Percentiles rank a stretch among this genome's conserved stretches.
These are phyloP conservation scores for Sebastes reedi DNA, from an alignment of 2,797 vertebrate species.

Conservation along the genomic window DNA sequence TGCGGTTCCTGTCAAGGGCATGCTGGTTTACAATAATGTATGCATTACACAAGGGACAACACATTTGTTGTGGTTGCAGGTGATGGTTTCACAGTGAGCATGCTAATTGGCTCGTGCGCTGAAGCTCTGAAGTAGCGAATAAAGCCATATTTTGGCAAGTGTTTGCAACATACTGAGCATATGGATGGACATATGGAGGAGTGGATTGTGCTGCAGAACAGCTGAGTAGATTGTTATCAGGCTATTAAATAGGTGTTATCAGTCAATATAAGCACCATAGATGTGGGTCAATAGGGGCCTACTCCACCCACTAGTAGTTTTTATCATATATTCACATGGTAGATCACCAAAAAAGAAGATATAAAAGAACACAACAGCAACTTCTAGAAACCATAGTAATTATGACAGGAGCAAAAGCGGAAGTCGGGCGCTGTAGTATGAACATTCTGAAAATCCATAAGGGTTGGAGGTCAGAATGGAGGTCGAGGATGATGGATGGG, in stretches of 20 bases:
- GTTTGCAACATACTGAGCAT: not conserved
- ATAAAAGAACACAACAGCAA: accelerated
- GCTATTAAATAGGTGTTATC: no score
- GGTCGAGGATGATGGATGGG: accelerated
- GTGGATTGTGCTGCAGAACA: not conserved
- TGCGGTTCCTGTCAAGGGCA: not conserved
- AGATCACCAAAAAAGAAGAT: no score
- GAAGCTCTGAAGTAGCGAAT: not conserved
- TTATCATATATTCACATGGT: no score
- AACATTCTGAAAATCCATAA: accelerated
- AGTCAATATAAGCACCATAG: no score
- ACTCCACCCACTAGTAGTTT: no score
- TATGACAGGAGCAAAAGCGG: accelerated
- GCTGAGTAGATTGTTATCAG: no score
- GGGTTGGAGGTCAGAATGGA: accelerated
- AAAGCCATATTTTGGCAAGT: not conserved
- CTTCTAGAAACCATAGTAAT: accelerated
- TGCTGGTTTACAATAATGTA: not conserved
- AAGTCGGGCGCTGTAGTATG: accelerated
- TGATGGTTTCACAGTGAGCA: not conserved
- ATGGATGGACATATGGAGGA: not conserved
- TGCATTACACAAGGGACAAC: not conserved
- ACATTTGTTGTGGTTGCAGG: not conserved
- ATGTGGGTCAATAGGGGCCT: no score
- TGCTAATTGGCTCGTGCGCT: not conserved